These are phyloP conservation scores for Hemiscyllium ocellatum DNA, from an alignment of 2,113 vertebrate genomes.

Conservation along the genomic window DNA sequence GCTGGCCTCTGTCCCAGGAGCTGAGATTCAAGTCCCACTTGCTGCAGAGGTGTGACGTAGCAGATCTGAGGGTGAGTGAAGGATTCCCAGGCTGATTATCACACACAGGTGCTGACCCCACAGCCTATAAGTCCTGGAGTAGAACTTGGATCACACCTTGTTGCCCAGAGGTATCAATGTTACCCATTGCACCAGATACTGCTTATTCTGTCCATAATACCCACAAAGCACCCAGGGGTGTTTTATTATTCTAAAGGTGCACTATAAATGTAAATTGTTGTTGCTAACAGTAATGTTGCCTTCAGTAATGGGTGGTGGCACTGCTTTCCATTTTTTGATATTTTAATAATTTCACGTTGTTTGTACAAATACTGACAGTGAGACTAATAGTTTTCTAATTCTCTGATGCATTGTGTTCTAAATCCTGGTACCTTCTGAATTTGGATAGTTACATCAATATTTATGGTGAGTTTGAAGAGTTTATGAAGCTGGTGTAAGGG, in stretches of 20 bases:
- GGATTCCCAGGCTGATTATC: too few species aligned
- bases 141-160: too few species aligned
- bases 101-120: too few species aligned
- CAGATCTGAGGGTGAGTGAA: too few species aligned
- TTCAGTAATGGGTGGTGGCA: not conserved
- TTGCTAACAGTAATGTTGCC: not conserved
- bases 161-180: too few species aligned
- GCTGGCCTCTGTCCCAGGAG: too few species aligned
- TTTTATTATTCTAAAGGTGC: not conserved
- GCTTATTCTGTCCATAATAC: not conserved
- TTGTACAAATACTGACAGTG: not conserved
- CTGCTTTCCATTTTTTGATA: not conserved
- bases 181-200: too few species aligned
- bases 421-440: not conserved
- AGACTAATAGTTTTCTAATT: not conserved
- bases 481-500: not conserved
- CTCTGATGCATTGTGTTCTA: too few species aligned
- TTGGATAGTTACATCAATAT: not conserved
- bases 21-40: too few species aligned
- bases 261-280: not conserved
- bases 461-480: not conserved
- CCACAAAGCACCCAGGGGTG: too few species aligned
- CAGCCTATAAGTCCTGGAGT: too few species aligned
- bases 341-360: not conserved
- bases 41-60: too few species aligned